Evolutionary conservation across 1,140 invertebrate genomes (phyloP), one percentile per base, ranked within the genome.

Genomic region (Cataglyphis hispanica): DNA sequence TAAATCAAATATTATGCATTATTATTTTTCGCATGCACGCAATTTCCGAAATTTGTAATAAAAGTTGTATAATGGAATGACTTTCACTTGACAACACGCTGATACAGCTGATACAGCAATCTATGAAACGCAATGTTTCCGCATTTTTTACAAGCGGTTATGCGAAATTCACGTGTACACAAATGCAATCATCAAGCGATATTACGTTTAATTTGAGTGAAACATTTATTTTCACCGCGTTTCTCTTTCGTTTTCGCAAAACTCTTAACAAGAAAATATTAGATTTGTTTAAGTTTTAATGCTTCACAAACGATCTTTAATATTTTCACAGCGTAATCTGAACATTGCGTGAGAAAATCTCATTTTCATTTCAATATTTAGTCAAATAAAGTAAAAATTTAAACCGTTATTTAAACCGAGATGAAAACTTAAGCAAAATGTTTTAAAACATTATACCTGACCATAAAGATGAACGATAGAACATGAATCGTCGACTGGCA

Each of bases 41-140:
- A 50, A 56, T 16, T 80, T 70, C 34, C 8, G 34, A 10, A 70
- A 80, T 46, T 70, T 70, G 34, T 58, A 43, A 61, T 50, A 56
- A 70, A 58, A 81, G 19, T 70, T 72, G 34, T 40, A 25, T 60
- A 58, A 81, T 70, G 40, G 43, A 81, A 46, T 80, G 11, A 25
- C 16, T 56, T 31, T 56, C 43, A 16, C 16, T 11, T 31, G 43
- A 72, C 66, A 16, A 72, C 66, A 16, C 31, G 2, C 40, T 58
- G 53, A 58, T 58, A 31, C 25, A 69, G 40, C 25, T 60, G 40
- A 70, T 66, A 66, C 31, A 64, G 66, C 43, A 25, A 80, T 69
- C 56, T 40, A 40, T 56, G 77, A 37, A 25, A 25, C 50, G 37
- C 50, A 13, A 43, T 27, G 34, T 58, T 58, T 25, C 66, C 34